Percentiles rank a stretch among this genome's conserved stretches.
These are phyloP conservation scores for Crotalus tigris DNA, from an alignment of 2,113 vertebrate genomes.

Conservation along the genomic window DNA sequence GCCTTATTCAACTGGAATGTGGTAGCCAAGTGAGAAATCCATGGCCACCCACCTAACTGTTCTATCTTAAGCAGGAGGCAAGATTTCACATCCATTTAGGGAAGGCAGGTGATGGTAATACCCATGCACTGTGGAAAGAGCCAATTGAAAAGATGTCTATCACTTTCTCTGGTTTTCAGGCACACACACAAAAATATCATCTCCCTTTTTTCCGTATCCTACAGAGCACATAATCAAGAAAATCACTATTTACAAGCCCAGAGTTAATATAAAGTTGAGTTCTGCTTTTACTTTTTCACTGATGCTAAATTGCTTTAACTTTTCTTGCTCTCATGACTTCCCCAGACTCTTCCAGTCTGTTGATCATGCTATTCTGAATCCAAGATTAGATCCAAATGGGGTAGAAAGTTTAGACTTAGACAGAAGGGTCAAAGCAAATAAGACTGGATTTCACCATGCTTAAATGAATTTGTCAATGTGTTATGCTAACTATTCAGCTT, in stretches of 20 bases:
- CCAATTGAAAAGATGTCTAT: neutral
- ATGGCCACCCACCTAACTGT: conserved; percentile 26
- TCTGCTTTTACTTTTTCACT: neutral
- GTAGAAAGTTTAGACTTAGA: neutral
- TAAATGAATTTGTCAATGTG: neutral
- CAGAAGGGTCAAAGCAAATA: neutral
- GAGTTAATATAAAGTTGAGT: neutral
- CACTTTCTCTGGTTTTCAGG: neutral
- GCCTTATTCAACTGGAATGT: conserved; percentile 58
- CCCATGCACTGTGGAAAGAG: neutral
- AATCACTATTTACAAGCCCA: neutral
- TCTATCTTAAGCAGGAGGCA: conserved; percentile 28
- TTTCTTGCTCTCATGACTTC: neutral
- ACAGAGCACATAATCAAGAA: neutral
- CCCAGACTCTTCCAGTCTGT: neutral
- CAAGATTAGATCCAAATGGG: neutral
- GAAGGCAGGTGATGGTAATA: neutral
- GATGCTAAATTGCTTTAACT: neutral
- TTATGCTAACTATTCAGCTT: neutral
- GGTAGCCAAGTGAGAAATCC: conserved; percentile 46
- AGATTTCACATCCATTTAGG: conserved; percentile 16
- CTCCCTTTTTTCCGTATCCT: neutral
- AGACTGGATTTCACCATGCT: neutral
- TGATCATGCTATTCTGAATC: neutral
- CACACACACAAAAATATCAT: neutral